phyloP scores from a whole-genome alignment of 2,888 invertebrate species.

The Torymus texanus region DNA sequence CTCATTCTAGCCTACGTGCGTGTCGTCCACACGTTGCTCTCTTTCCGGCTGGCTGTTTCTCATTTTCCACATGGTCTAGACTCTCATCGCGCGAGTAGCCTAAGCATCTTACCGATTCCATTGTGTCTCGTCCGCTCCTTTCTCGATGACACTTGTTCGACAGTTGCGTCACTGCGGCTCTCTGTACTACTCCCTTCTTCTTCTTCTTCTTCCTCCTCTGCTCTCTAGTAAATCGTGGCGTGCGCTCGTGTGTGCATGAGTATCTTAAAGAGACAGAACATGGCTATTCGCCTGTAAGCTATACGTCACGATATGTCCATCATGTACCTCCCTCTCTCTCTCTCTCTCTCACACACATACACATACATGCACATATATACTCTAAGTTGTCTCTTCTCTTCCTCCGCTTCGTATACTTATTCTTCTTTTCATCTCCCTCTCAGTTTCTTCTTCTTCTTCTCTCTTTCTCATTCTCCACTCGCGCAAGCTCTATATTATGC shows the following conservation, averaged over 20 bases:
- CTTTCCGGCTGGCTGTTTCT: not conserved
- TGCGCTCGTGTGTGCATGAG: too few species aligned
- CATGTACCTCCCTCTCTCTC: not conserved
- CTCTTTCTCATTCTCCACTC: conserved; percentile 12
- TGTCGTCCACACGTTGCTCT: not conserved
- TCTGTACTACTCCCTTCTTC: not conserved
- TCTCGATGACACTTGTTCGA: conserved; percentile 50
- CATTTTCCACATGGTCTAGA: conserved; percentile 7
- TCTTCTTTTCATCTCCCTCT: conserved; percentile 20
- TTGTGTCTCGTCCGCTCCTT: conserved; percentile 28
- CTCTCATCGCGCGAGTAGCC: not conserved
- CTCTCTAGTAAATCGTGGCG: too few species aligned
- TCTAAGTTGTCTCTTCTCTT: not conserved
- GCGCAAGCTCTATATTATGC: conserved; percentile 38
- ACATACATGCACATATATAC: too few species aligned
- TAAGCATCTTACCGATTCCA: not conserved
- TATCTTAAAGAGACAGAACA: too few species aligned
- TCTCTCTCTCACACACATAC: not conserved
- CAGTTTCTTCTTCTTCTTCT: conserved; percentile 25
- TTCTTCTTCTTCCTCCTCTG: not conserved
- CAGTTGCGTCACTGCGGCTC: conserved; percentile 47
- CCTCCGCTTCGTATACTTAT: conserved; percentile 7
- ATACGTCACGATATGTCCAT: too few species aligned
- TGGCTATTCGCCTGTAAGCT: too few species aligned
- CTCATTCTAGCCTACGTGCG: too few species aligned